Percentiles rank a stretch among this genome's conserved stretches.
These are phyloP conservation scores for Paratilapia polleni DNA, from an alignment of 2,113 vertebrate species.

Conservation along the genomic window DNA sequence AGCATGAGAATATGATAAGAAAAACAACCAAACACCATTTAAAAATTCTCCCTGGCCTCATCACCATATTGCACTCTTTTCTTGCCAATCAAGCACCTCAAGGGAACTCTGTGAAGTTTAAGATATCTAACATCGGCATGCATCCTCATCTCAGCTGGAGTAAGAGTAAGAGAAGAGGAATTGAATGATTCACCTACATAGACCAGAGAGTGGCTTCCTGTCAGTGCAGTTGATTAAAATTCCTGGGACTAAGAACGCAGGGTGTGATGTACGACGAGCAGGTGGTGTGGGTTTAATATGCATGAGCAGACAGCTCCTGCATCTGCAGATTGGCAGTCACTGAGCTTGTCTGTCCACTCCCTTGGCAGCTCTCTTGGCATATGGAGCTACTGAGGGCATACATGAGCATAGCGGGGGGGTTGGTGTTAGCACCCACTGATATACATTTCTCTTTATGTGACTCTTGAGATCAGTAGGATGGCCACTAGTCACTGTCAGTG, in stretches of 20 bases:
- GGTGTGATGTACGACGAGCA: conserved; percentile 78
- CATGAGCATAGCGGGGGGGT: conserved; percentile 53
- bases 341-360: conserved; percentile 66
- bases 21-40: conserved; percentile 27
- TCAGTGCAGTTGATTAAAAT: conserved; percentile 76
- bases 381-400: conserved; percentile 70
- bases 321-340: conserved; percentile 77
- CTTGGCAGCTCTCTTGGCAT: conserved; percentile 74
- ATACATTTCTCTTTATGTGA: conserved; percentile 54
- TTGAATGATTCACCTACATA: conserved; percentile 54
- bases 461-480: conserved; percentile 26
- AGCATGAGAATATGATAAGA: conserved; percentile 26
- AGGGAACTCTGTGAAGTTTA: conserved; percentile 18
- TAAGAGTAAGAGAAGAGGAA: conserved; percentile 16
- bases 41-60: neutral
- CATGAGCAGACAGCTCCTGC: conserved; percentile 73
- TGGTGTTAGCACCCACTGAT: conserved; percentile 55
- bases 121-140: conserved; percentile 56
- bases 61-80: conserved; percentile 15
- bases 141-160: conserved; percentile 13
- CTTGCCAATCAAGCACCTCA: conserved; percentile 40
- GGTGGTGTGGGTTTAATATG: conserved; percentile 79
- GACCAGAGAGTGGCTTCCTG: conserved; percentile 68
- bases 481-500: conserved; percentile 19
- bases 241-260: conserved; percentile 71